Conservation (phyloP, 1,140 invertebrate species). For the Cyclina sinensis region DNA sequence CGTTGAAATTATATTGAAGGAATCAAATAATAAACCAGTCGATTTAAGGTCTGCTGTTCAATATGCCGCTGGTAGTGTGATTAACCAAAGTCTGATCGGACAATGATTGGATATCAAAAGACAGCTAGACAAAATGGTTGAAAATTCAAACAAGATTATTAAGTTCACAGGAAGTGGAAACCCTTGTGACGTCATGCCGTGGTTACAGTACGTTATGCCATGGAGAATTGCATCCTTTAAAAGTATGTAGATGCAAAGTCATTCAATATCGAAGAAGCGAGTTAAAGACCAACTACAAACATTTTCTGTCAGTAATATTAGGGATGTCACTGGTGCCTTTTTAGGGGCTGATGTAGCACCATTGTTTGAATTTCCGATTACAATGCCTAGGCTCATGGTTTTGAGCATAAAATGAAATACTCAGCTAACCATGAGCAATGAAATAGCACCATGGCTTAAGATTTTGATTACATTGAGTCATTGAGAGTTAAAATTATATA, state of each 20-base stretch:
- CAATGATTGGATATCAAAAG: not conserved
- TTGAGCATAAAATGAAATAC: no score
- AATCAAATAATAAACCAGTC: not conserved
- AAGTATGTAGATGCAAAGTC: not conserved
- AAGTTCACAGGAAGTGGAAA: not conserved
- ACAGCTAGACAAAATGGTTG: not conserved
- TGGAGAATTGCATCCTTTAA: not conserved
- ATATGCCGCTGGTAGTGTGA: not conserved
- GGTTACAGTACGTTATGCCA: constrained; percentile 17
- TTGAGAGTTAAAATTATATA: no score
- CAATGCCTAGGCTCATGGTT: no score
- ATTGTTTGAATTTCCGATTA: no score
- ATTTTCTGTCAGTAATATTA: not conserved
- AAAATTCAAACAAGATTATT: not conserved
- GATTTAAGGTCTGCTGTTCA: not conserved
- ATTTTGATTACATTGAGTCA: no score
- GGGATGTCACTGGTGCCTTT: not conserved
- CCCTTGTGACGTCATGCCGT: not conserved
- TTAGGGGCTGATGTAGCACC: not conserved
- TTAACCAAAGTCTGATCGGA: constrained; percentile 11
- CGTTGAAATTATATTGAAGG: not conserved
- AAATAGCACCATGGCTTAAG: no score
- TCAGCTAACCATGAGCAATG: no score
- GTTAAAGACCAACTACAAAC: not conserved
- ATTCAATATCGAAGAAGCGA: not conserved